Base-by-base conservation (phyloP, 1,140 invertebrate species). In the Papilio glaucus region DNA sequence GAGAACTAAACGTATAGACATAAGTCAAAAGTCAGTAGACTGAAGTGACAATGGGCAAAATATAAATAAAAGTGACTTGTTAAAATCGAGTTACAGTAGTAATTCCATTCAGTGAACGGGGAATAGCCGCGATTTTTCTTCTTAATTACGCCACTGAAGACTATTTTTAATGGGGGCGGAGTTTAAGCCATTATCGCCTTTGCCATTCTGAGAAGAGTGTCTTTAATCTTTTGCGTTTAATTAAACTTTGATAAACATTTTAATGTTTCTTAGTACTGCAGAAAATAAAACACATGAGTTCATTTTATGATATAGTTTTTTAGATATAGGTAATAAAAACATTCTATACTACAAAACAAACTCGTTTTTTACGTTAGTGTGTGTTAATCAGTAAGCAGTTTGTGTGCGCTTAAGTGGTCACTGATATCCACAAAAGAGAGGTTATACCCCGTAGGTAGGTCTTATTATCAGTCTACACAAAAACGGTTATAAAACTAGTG, bases 91-190 rank as follows among this genome's bases (percentile, higher is more conserved):
- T 69, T 69, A 69, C 67, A 37, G 0, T 18, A 49, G 67, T 69
- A 69, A 49, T 24, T 65, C 26, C 7, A 69, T 26, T 69, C 67
- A 26, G n/a, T 41, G 15, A 65, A 77, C 74, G 72, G 49, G 9
- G 77, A 78, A 81, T 78, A 41, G 61, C 38, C 15, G 45, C 72
- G 70, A 82, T 84, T 80, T 77, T 77, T 82, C 78, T 80, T 72
- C 68, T 80, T 82, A 79, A 84, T 84, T 82, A 77, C 74, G 41
- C 53, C 74, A 60, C 71, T 76, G 75, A 79, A 80, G 73, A 77
- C 71, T 72, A 75, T 80, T 84, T 77, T 82, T 79, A 78, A 82
- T 74, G 72, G 70, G 78, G 78, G 71, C 75, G 63, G 76, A 72
- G 76, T 75, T 73, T 73, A 71, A 72, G 71, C 76, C 75, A 79